Evolutionary conservation across 92 coral and sea anemone species (phyloP).

Genomic region (Diadumene lineata): DNA sequence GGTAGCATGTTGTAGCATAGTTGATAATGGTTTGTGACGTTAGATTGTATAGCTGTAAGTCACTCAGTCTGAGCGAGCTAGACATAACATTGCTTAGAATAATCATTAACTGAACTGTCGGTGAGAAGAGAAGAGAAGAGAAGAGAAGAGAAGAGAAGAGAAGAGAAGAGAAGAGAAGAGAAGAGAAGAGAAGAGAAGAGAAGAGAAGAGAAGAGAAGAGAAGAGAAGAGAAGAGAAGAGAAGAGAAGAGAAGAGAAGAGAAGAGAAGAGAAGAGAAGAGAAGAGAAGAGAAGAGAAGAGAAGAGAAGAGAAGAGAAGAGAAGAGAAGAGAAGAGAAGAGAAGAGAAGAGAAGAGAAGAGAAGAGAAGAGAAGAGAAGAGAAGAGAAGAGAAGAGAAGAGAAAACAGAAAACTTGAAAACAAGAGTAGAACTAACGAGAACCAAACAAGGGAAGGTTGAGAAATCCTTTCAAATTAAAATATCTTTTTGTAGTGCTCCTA

Average conservation of each 20-base stretch:
- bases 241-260: not conserved
- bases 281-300: not conserved
- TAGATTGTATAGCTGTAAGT: not conserved
- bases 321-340: not conserved
- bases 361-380: not conserved
- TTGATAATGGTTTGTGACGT: not conserved
- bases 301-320: conserved; percentile 4
- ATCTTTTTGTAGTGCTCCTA: not conserved
- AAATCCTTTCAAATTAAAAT: not conserved
- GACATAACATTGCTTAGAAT: not conserved
- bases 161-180: conserved; percentile 1
- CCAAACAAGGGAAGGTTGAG: not conserved
- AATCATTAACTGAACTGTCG: no score
- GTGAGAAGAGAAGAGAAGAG: not conserved
- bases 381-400: not conserved
- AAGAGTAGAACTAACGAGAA: not conserved
- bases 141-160: not conserved
- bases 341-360: not conserved
- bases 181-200: no score
- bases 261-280: not conserved
- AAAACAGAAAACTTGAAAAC: no score
- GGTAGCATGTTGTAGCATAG: not conserved
- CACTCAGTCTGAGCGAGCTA: not conserved
- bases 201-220: no score
- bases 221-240: not conserved